Evolutionary conservation across 2,888 invertebrate species (phyloP).

Genomic region (Melanostoma mellinum): DNA sequence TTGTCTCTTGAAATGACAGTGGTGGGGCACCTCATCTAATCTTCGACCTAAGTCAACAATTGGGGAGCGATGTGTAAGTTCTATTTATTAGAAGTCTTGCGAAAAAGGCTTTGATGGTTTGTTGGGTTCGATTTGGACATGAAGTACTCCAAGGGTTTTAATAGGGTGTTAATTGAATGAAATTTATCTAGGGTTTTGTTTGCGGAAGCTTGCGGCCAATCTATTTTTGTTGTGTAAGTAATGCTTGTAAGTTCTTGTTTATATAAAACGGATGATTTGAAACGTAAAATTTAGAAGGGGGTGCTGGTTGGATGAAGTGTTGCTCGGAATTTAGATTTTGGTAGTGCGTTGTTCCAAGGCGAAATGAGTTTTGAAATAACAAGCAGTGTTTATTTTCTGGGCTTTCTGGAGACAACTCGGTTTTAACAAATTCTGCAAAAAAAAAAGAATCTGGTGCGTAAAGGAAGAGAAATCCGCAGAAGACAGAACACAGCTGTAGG

Average conservation of each 20-base stretch:
- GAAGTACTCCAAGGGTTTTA: conserved; percentile 39
- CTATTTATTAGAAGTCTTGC: conserved; percentile 1
- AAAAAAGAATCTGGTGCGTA: no score
- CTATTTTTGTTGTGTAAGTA: conserved; percentile 40
- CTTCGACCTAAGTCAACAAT: conserved; percentile 63
- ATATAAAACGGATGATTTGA: background rate
- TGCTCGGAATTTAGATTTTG: background rate
- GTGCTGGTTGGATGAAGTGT: background rate
- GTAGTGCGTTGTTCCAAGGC: no score
- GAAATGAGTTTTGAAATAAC: no score
- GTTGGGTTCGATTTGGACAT: conserved; percentile 20
- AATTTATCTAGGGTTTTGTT: conserved; percentile 31
- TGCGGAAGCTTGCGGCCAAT: conserved; percentile 17
- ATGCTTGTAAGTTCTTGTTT: conserved; percentile 26
- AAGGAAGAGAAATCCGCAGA: no score
- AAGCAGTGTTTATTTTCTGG: no score
- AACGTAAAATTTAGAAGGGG: conserved; percentile 9
- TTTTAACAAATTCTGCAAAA: no score
- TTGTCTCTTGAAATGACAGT: conserved; percentile 39
- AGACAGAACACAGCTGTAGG: no score
- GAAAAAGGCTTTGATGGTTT: conserved; percentile 37
- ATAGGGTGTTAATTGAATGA: conserved; percentile 65
- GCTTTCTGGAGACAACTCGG: no score
- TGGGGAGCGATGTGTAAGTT: conserved; percentile 3
- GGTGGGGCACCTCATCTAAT: conserved; percentile 26